Evolutionary conservation across 2,797 vertebrate species (phyloP).

Genomic region (Rhinatrema bivittatum): DNA sequence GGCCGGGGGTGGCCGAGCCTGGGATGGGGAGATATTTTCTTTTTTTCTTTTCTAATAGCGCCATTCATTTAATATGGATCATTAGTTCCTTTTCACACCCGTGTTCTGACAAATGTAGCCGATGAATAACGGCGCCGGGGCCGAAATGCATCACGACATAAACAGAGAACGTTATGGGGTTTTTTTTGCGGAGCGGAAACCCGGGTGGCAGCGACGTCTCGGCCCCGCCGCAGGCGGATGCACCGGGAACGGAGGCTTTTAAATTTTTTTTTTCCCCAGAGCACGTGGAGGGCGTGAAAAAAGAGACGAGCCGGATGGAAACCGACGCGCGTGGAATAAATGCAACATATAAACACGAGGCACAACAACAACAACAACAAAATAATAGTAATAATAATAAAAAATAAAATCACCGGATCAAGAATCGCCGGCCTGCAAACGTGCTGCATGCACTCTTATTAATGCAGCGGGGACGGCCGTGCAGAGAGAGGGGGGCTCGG

Average conservation of each 20-base stretch:
- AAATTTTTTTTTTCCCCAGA: slow-evolving; percentile 44
- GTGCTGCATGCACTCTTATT: slow-evolving; percentile 51
- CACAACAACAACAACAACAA: slow-evolving; percentile 56
- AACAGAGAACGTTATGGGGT: slow-evolving; percentile 73
- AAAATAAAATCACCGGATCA: too few species aligned
- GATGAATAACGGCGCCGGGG: slow-evolving; percentile 77
- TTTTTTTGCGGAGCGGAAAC: too few species aligned
- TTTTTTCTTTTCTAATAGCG: slow-evolving; percentile 90
- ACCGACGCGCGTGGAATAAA: slow-evolving; percentile 54
- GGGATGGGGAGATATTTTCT: slow-evolving; percentile 87
- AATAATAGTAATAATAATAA: slow-evolving; percentile 55
- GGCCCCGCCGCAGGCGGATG: too few species aligned
- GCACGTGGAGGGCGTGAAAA: slow-evolving; percentile 51
- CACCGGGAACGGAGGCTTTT: too few species aligned
- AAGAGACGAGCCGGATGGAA: slow-evolving; percentile 53
- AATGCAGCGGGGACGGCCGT: slow-evolving; percentile 24
- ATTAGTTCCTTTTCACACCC: slow-evolving; percentile 86
- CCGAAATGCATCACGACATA: slow-evolving; percentile 80
- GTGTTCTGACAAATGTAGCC: slow-evolving; percentile 92
- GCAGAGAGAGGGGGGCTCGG: neutral
- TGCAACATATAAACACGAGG: slow-evolving; percentile 57
- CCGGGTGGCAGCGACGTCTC: too few species aligned
- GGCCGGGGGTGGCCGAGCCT: slow-evolving; percentile 64
- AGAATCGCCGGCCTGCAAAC: slow-evolving; percentile 51
- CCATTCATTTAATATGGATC: slow-evolving; percentile 96